phyloP scores from a whole-genome alignment of 2,888 invertebrate species.

The Dryomyza anilis region DNA sequence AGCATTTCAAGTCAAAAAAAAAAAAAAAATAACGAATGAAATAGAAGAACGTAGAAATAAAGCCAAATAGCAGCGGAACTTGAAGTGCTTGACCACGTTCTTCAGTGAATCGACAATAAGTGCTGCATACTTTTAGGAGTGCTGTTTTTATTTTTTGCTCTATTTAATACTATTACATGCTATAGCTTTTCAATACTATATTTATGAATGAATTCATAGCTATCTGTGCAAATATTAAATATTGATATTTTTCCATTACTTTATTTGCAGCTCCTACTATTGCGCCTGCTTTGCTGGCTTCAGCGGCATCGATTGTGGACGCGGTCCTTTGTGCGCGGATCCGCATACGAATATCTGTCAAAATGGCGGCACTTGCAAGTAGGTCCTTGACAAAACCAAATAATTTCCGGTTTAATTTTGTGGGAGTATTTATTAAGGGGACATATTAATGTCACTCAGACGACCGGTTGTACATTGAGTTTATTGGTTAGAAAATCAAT shows the following conservation, averaged over 20 bases:
- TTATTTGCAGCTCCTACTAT: slow-evolving; percentile 70
- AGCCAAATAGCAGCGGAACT: neutral
- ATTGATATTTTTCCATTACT: neutral
- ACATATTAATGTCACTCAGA: too few species aligned
- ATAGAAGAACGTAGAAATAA: too few species aligned
- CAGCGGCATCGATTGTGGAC: slow-evolving; percentile 77
- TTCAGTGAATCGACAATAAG: neutral
- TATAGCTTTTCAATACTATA: too few species aligned
- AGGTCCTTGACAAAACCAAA: too few species aligned
- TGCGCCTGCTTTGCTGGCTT: slow-evolving; percentile 84
- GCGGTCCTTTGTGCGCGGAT: slow-evolving; percentile 78
- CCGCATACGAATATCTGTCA: slow-evolving; percentile 71
- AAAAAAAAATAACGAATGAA: too few species aligned
- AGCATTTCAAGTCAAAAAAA: too few species aligned
- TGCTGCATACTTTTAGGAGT: neutral
- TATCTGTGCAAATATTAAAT: neutral
- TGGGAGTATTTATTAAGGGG: too few species aligned
- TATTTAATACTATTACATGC: neutral
- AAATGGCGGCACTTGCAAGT: slow-evolving; percentile 87
- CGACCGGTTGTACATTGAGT: too few species aligned
- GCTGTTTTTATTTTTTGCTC: neutral
- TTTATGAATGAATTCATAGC: too few species aligned
- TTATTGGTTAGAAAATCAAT: too few species aligned
- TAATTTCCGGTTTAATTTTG: too few species aligned
- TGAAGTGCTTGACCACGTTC: too few species aligned